Evolutionary conservation across 2,888 invertebrate genomes (phyloP), one percentile per base, ranked within the genome.

Genomic region (Lomographa bimaculata): DNA sequence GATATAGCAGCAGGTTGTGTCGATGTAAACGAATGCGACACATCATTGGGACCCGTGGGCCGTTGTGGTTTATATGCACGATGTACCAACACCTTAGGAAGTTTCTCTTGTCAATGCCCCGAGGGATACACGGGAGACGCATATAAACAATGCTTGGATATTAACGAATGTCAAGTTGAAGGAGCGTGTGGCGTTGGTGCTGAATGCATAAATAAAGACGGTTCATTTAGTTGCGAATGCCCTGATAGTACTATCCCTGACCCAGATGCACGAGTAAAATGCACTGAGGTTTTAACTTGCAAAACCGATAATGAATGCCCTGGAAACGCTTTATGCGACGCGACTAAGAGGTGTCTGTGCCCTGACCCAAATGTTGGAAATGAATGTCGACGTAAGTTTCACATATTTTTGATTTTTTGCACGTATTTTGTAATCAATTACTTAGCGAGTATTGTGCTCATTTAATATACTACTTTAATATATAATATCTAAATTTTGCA

Each of bases 331-430:
- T 87, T 96, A 53, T 97, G 97, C 66, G 95, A 96, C 67, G 70
- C 87, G 3, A 92, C 93, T 50, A 92, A 93, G 42, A 92, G 95
- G 61, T 97, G 97, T 71, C 76, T 96, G 18, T 97, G 97, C 62
- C 97, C 97, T 1, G 96, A 96, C 64, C 97, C 97, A 0, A 97
- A 97, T 71, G 90, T 96, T 57, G 97, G 97, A 58, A 96, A 96
- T 60, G 96, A 97, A 66, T 97, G 97, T 64, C 92, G 97, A 79
- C 97, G 96, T 96, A 91, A 93, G 95, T 91, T 57, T 39, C n/a
- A n/a, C n/a, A n/a, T n/a, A n/a, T n/a, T n/a, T n/a, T n/a, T n/a
- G n/a, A n/a, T n/a, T n/a, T n/a, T n/a, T n/a, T n/a, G n/a, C n/a
- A n/a, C n/a, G 4, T 17, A 18, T 17, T n/a, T 3, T 27, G 1